These are phyloP conservation scores for Nesoenas mayeri DNA, from an alignment of 2,113 vertebrate species.

Conservation along the genomic window DNA sequence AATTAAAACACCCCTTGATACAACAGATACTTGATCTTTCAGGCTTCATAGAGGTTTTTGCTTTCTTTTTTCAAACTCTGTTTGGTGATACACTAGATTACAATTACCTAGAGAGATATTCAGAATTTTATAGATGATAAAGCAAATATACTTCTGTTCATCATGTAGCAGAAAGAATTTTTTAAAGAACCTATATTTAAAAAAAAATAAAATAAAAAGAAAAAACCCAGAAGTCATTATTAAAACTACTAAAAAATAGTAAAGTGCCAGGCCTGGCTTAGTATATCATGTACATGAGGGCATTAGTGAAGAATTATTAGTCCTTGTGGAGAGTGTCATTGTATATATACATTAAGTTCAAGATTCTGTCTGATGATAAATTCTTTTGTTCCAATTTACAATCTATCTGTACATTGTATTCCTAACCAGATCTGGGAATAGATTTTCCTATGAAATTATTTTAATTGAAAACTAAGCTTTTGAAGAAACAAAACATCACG, in stretches of 20 bases:
- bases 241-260: not conserved
- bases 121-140: not conserved
- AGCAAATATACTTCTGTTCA: not conserved
- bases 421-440: not conserved
- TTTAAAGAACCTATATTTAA: not conserved
- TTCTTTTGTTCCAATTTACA: not conserved
- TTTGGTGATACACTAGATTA: not conserved
- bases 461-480: not conserved
- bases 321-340: not conserved
- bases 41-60: not conserved
- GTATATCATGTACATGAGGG: not conserved
- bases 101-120: not conserved
- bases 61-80: not conserved
- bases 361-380: not conserved
- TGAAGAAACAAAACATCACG: not conserved
- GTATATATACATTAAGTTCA: not conserved
- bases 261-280: not conserved
- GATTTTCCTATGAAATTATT: not conserved
- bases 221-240: not conserved
- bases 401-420: not conserved
- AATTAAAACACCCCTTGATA: not conserved
- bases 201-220: not conserved
- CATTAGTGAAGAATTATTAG: slow-evolving; percentile 9
- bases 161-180: not conserved
- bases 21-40: not conserved